Percentiles rank a stretch among this genome's conserved stretches.
phyloP scores from a whole-genome alignment of 2,113 vertebrate genomes.

The Sylvicapra grimmia region DNA sequence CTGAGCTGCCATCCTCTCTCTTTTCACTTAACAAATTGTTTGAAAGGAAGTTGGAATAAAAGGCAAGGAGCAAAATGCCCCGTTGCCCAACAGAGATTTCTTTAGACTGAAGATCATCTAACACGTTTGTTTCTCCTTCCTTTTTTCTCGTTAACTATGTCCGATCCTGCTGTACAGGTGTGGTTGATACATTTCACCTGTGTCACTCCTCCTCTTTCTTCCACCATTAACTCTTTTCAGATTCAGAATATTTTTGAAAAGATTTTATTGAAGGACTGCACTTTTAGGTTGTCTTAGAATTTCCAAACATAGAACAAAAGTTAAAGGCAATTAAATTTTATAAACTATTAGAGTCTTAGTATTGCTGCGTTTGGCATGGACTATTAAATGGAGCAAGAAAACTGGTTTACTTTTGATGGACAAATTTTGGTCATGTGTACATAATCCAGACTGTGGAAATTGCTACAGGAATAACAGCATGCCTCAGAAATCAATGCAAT shows the following conservation, averaged over 20 bases:
- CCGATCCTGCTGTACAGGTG: constrained; percentile 70
- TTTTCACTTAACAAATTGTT: constrained; percentile 73
- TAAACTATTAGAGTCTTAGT: neutral
- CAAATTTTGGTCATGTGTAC: neutral
- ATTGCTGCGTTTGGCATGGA: neutral
- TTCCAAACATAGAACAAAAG: neutral
- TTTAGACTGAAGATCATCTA: constrained; percentile 80
- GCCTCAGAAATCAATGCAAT: constrained; percentile 20
- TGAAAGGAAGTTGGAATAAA: constrained; percentile 80
- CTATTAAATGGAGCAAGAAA: neutral
- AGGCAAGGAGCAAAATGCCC: constrained; percentile 79
- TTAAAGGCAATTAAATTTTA: neutral
- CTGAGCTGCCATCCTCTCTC: constrained; percentile 71
- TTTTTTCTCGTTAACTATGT: constrained; percentile 73
- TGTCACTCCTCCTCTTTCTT: constrained; percentile 44
- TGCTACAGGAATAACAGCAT: neutral
- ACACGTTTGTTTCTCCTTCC: constrained; percentile 76
- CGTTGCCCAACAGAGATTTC: constrained; percentile 76
- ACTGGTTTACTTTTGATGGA: neutral
- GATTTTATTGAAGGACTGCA: neutral
- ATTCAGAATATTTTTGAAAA: neutral
- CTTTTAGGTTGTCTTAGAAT: neutral
- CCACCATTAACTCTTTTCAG: constrained; percentile 59
- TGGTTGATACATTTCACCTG: constrained; percentile 47
- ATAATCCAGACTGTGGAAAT: neutral